Evolutionary conservation across 2,888 invertebrate genomes (phyloP).

Genomic region (Mellilla xanthometata): DNA sequence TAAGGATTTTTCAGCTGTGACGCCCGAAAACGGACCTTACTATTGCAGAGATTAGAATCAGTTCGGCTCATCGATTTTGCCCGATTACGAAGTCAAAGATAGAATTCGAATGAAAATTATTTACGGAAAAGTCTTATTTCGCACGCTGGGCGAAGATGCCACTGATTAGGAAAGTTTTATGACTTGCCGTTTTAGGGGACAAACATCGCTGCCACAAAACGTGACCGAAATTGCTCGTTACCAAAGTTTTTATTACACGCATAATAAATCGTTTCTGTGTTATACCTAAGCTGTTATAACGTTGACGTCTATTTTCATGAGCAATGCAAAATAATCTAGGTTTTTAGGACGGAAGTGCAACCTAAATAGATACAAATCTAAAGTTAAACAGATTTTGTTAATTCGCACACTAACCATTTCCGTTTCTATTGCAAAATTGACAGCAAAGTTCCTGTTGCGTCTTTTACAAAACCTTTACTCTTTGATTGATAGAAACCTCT

Average conservation of each 20-base stretch:
- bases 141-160: constrained; percentile 59
- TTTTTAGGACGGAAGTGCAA: constrained; percentile 15
- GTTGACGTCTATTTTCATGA: constrained; percentile 4
- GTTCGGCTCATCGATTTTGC: constrained; percentile 41
- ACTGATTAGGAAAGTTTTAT: constrained; percentile 77
- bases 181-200: constrained; percentile 58
- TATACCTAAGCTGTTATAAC: constrained; percentile 18
- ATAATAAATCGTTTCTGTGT: constrained; percentile 33
- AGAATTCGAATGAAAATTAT: constrained; percentile 74
- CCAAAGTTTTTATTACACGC: constrained; percentile 35
- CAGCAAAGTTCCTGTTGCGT: not conserved
- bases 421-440: not conserved
- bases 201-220: constrained; percentile 58
- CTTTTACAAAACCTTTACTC: not conserved
- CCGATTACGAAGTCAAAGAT: constrained; percentile 72
- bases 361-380: constrained; percentile 14
- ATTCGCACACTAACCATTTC: constrained; percentile 11
- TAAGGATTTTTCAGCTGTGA: constrained; percentile 55
- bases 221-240: constrained; percentile 56
- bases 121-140: constrained; percentile 67
- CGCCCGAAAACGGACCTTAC: constrained; percentile 58
- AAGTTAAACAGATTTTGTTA: constrained; percentile 2
- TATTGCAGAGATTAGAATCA: constrained; percentile 41
- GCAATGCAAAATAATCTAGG: constrained; percentile 15
- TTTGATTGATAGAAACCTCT: too few species aligned